Evolutionary conservation across 2,797 vertebrate species (phyloP), one percentile per base, ranked within the genome.

Genomic region (Sebastes miniatus): DNA sequence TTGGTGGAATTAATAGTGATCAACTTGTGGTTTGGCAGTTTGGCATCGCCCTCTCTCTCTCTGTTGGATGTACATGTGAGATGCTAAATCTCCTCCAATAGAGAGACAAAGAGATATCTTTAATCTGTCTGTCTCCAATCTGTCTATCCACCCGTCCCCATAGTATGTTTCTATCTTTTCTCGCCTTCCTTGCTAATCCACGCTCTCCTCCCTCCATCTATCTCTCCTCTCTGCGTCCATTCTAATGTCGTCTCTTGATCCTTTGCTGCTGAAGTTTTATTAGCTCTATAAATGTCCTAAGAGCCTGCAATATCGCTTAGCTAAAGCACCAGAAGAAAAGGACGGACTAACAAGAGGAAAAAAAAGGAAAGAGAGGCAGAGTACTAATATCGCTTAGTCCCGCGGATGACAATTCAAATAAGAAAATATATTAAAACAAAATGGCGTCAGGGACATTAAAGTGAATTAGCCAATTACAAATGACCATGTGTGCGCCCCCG

Each of bases 391-490:
- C 34, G 62, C 90, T 93, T 83, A 77, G 80, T 80, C 83, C 74
- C 1, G 14, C 5, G 54, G 76, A 87, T 72, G 86, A 87, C 84
- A 83, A 91, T 86, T 91, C 86, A 80, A 91, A 91, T 90, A 87
- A 88, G 89, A 88, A 78, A 85, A 91, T 43, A 81, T 91, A 94
- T 94, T 92, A 89, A 93, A 93, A 89, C 87, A 93, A 96, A 96
- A 94, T 94, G 93, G 94, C 93, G 89, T 88, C 81, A 0, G 80
- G 91, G 87, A 91, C 93, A 93, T 95, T 94, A 93, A 96, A 96
- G 92, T 93, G 92, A 95, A 96, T 96, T 95, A 95, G 88, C 90
- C 93, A 93, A 89, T 95, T 94, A 96, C 92, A 95, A 95, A 96
- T 95, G 91, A 92, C 90, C 93, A 88, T 87, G 93, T 91, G 86